A percentile compares a stretch with the other conserved stretches of the same genome.
Evolutionary conservation across 2,888 invertebrate genomes (phyloP).

Genomic region (Hyposoter didymator): DNA sequence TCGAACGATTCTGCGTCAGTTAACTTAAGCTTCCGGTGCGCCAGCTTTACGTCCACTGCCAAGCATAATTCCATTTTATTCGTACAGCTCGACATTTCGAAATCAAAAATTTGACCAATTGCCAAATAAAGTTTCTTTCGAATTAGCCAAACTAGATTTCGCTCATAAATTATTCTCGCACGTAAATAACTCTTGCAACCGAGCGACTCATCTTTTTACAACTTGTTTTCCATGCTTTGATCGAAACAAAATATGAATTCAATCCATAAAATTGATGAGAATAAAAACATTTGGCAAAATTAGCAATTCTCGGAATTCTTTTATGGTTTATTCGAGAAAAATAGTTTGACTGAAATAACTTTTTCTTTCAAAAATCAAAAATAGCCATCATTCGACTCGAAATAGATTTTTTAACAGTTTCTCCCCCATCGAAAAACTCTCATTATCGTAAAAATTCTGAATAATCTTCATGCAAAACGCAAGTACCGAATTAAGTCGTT

Average conservation of each 20-base stretch:
- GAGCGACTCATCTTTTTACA: background rate
- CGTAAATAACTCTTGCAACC: background rate
- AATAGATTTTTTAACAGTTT: background rate
- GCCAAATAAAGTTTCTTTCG: slow-evolving; percentile 16
- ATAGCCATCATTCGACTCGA: background rate
- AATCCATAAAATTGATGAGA: background rate
- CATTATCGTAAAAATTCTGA: background rate
- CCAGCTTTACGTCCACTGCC: background rate
- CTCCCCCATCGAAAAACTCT: background rate
- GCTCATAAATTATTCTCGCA: background rate
- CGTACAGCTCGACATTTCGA: background rate
- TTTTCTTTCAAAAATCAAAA: background rate
- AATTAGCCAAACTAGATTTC: background rate
- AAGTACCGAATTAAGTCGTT: slow-evolving; percentile 17
- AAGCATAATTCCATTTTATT: background rate
- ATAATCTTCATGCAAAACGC: background rate
- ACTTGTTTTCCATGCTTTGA: slow-evolving; percentile 6
- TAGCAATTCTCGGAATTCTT: background rate
- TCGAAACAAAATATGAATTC: background rate
- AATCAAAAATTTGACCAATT: background rate
- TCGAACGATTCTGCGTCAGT: background rate
- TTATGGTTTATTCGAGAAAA: background rate
- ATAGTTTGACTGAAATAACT: background rate
- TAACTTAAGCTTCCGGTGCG: slow-evolving; percentile 4
- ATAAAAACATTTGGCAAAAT: slow-evolving; percentile 1